phyloP scores from a whole-genome alignment of 2,888 invertebrate genomes.

The Drosophila peninsularis region DNA sequence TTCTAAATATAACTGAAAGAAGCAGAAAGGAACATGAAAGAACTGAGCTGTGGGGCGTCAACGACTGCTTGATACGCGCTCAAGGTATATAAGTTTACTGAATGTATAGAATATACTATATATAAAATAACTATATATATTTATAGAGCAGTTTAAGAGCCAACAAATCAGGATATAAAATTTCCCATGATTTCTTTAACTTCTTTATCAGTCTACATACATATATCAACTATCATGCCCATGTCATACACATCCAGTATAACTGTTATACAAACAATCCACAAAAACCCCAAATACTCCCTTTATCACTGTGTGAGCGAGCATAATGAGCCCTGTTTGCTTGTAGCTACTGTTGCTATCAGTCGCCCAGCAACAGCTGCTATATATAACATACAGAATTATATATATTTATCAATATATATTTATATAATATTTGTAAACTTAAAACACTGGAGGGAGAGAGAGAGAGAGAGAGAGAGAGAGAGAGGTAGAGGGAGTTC shows the following conservation, averaged over 20 bases:
- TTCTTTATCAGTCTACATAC: too few species aligned
- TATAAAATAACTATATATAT: neutral
- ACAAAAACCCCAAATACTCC: neutral
- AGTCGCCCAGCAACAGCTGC: conserved; percentile 12
- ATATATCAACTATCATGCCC: neutral
- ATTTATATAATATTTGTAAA: neutral
- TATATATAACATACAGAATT: neutral
- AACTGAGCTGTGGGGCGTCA: neutral
- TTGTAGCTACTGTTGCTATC: conserved; percentile 25
- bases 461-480: neutral
- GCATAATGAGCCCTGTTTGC: conserved; percentile 42
- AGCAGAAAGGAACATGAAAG: neutral
- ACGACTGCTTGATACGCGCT: neutral
- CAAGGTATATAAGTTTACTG: too few species aligned
- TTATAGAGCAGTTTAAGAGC: too few species aligned
- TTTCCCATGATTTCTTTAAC: too few species aligned
- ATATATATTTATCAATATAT: conserved; percentile 7
- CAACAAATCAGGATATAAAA: too few species aligned
- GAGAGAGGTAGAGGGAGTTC: neutral
- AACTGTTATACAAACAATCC: neutral
- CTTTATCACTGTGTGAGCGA: neutral
- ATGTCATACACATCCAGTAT: neutral
- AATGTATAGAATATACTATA: too few species aligned
- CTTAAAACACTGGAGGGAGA: neutral
- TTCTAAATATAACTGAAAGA: conserved; percentile 26